Evolutionary conservation across 1,140 invertebrate species (phyloP).

Genomic region (Aphis craccivora): DNA sequence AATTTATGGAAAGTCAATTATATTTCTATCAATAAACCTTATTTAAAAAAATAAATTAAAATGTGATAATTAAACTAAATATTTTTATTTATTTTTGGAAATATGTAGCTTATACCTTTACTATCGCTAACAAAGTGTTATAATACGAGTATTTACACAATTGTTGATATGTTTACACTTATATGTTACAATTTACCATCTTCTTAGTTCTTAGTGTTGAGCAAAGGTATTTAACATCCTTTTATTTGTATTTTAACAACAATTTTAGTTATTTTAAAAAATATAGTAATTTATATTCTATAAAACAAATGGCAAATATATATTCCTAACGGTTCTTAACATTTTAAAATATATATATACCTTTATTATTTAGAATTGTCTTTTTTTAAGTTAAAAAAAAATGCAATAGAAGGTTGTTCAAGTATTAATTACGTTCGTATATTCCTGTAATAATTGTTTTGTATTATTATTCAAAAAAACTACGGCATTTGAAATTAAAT

Average conservation of each 20-base stretch:
- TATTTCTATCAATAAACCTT: not conserved
- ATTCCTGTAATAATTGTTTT: conserved; percentile 3
- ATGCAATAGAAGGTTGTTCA: not conserved
- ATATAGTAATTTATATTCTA: not conserved
- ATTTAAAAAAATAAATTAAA: not conserved
- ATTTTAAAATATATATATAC: no score
- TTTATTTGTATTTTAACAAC: not conserved
- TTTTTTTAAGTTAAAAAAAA: not conserved
- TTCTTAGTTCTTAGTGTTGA: not conserved
- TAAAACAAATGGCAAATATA: not conserved
- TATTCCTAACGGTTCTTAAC: not conserved
- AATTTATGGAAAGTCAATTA: not conserved
- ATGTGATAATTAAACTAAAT: not conserved
- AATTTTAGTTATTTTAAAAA: not conserved
- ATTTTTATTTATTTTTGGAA: not conserved
- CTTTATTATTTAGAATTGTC: not conserved
- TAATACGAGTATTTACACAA: not conserved
- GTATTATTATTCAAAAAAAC: not conserved
- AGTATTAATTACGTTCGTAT: not conserved
- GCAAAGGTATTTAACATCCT: not conserved
- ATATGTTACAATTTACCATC: not conserved
- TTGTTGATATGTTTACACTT: not conserved
- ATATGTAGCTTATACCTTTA: not conserved
- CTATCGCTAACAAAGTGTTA: not conserved
- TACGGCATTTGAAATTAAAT: not conserved